Percentiles rank a stretch among this genome's conserved stretches.
phyloP scores from a whole-genome alignment of 2,888 invertebrate genomes.

The Synanthedon formicaeformis region DNA sequence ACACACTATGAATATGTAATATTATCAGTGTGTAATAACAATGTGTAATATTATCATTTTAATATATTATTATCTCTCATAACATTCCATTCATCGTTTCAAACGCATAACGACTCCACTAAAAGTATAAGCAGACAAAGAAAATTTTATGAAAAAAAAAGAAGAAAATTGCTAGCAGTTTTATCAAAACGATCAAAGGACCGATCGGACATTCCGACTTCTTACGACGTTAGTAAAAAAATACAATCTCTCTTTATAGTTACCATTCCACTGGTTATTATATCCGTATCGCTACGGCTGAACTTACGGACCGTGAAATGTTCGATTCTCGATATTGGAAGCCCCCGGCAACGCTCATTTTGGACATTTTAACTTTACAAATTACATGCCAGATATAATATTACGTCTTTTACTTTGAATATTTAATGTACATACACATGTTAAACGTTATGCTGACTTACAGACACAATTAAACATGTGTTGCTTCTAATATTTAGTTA shows the following conservation, averaged over 20 bases:
- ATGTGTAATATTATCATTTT: neutral
- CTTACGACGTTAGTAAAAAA: slow-evolving; percentile 69
- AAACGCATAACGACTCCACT: slow-evolving; percentile 8
- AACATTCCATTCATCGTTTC: slow-evolving; percentile 28
- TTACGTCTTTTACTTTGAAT: neutral
- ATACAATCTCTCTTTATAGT: slow-evolving; percentile 71
- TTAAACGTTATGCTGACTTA: too few species aligned
- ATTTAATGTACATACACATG: neutral
- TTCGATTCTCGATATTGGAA: slow-evolving; percentile 50
- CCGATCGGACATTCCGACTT: slow-evolving; percentile 65
- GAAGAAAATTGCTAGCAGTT: slow-evolving; percentile 56
- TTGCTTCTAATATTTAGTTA: too few species aligned
- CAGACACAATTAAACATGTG: too few species aligned
- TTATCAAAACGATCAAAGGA: slow-evolving; percentile 69
- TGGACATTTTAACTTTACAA: slow-evolving; percentile 20
- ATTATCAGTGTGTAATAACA: too few species aligned
- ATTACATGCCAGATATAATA: neutral
- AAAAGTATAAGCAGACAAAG: slow-evolving; percentile 21
- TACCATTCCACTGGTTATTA: slow-evolving; percentile 69
- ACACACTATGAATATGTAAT: too few species aligned
- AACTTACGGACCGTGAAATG: slow-evolving; percentile 66
- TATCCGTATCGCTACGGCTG: slow-evolving; percentile 62
- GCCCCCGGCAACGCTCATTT: slow-evolving; percentile 43
- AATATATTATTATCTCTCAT: slow-evolving; percentile 11
- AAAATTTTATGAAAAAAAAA: slow-evolving; percentile 40